Percentiles rank a stretch among this genome's conserved stretches.
phyloP scores from a whole-genome alignment of 1,140 invertebrate genomes.

The Platorchestia sp. region DNA sequence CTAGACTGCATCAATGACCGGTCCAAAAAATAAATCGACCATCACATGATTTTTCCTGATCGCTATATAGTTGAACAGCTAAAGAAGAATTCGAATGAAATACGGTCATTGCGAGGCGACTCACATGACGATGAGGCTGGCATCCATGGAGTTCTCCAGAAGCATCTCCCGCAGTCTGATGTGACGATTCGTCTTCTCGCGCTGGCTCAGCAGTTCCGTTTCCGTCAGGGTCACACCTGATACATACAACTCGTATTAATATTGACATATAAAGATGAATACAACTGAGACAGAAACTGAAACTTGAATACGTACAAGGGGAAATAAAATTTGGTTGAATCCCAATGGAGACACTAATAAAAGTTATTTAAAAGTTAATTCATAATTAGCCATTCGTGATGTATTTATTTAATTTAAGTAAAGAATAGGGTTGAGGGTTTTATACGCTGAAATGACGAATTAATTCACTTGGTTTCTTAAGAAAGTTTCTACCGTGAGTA shows the following conservation, averaged over 20 bases:
- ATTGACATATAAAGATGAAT: no score
- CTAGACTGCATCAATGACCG: neutral
- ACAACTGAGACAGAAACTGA: no score
- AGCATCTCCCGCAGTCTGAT: slow-evolving; percentile 89
- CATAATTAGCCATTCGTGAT: no score
- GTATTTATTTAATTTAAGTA: no score
- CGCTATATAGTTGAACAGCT: neutral
- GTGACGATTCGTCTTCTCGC: slow-evolving; percentile 92
- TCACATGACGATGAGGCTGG: slow-evolving; percentile 92
- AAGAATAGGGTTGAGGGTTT: no score
- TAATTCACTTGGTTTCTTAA: no score
- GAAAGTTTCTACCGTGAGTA: no score
- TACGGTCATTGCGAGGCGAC: slow-evolving; percentile 66
- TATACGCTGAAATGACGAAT: no score
- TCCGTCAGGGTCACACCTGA: slow-evolving; percentile 77
- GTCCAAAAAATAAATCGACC: neutral
- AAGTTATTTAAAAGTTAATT: no score
- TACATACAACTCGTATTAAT: neutral
- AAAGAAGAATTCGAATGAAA: neutral
- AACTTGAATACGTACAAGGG: no score
- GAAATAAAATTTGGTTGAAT: no score
- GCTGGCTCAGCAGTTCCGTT: slow-evolving; percentile 85
- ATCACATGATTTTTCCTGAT: neutral
- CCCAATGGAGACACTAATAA: no score
- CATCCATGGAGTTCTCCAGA: slow-evolving; percentile 85